These are phyloP conservation scores for Ecdyonurus torrentis DNA, from an alignment of 2,888 invertebrate genomes.

Conservation along the genomic window DNA sequence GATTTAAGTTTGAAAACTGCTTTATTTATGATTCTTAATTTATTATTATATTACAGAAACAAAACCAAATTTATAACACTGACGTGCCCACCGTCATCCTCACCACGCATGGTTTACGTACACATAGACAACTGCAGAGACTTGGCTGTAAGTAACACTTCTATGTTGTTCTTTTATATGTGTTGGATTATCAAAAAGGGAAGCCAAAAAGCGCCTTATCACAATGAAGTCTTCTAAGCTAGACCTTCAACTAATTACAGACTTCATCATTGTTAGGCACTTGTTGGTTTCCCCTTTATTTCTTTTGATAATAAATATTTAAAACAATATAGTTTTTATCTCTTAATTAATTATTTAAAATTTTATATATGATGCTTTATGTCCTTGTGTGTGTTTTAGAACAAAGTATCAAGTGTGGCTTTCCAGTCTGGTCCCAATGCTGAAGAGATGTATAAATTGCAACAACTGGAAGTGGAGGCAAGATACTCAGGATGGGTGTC, in stretches of 20 bases:
- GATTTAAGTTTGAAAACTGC: no score
- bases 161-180: not conserved
- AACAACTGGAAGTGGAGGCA: slow-evolving; percentile 69
- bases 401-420: slow-evolving; percentile 72
- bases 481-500: slow-evolving; percentile 83
- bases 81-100: slow-evolving; percentile 40
- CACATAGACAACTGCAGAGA: slow-evolving; percentile 93
- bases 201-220: not conserved
- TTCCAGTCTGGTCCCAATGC: slow-evolving; percentile 68
- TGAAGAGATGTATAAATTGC: slow-evolving; percentile 65
- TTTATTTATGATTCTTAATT: not conserved
- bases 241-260: not conserved
- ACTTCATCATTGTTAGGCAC: no score
- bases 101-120: slow-evolving; percentile 60
- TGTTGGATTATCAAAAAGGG: not conserved
- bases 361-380: no score
- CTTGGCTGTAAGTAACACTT: slow-evolving; percentile 44
- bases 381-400: no score
- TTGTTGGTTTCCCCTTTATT: slow-evolving; percentile 10
- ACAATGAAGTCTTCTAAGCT: not conserved
- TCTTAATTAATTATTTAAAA: no score
- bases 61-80: slow-evolving; percentile 75
- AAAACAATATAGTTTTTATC: no score
- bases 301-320: no score
- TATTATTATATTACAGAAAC: slow-evolving; percentile 35